Evolutionary conservation across 1,140 invertebrate species (phyloP).

Genomic region (Heliconius congener): DNA sequence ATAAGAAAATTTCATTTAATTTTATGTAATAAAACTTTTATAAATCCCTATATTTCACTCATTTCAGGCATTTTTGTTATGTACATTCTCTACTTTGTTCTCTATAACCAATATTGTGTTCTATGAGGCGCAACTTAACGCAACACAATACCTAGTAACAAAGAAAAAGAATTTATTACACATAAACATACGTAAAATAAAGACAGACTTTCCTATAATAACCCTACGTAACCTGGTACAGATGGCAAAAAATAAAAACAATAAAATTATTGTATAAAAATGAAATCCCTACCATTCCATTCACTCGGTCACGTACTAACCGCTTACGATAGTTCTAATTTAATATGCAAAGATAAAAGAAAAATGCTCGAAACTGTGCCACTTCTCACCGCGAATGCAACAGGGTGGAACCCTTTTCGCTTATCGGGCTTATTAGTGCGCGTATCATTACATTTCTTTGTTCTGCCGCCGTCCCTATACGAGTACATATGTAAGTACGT

Average conservation of each 20-base stretch:
- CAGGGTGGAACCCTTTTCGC: conserved; percentile 4
- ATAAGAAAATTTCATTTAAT: neutral
- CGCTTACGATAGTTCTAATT: neutral
- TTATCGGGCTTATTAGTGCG: conserved; percentile 7
- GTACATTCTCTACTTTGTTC: neutral
- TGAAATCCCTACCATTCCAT: neutral
- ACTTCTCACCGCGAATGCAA: neutral
- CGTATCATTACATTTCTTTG: neutral
- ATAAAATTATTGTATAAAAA: too few relatives aligned
- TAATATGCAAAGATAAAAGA: neutral
- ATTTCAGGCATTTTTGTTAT: too few relatives aligned
- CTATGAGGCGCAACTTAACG: neutral
- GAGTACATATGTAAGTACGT: neutral
- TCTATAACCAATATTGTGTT: neutral
- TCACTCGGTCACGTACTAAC: neutral
- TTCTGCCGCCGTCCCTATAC: neutral
- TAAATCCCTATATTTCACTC: too few relatives aligned
- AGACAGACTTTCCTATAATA: too few relatives aligned
- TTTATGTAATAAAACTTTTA: neutral
- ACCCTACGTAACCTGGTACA: too few relatives aligned
- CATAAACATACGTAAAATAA: too few relatives aligned
- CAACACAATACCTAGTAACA: neutral
- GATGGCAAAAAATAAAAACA: too few relatives aligned
- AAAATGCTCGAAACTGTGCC: neutral
- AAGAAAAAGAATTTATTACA: neutral